Evolutionary conservation across 2,113 vertebrate genomes (phyloP).

Genomic region (Aepyceros melampus): DNA sequence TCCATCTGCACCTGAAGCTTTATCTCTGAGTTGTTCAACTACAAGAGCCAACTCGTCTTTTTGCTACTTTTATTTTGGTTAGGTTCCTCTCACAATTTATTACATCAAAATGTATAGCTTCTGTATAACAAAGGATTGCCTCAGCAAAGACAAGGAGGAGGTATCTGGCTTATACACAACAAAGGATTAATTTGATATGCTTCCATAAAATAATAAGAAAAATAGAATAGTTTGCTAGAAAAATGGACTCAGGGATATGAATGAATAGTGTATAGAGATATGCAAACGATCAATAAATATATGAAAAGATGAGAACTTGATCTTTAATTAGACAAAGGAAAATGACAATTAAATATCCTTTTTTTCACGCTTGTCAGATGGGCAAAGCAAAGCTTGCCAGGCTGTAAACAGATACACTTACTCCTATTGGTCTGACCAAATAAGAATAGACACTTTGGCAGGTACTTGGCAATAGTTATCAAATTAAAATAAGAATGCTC

Average conservation of each 20-base stretch:
- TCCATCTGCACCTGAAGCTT: background rate
- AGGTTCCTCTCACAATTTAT: background rate
- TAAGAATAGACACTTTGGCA: background rate
- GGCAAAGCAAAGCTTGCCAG: background rate
- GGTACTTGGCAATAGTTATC: background rate
- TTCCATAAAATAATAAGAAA: background rate
- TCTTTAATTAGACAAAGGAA: conserved; percentile 49
- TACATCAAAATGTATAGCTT: conserved; percentile 2
- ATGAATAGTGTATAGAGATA: background rate
- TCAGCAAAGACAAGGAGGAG: background rate
- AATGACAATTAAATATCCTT: conserved; percentile 4
- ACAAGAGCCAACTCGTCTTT: background rate
- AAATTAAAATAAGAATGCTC: background rate
- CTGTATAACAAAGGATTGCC: background rate
- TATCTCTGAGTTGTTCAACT: background rate
- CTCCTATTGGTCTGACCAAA: background rate
- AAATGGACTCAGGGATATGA: conserved; percentile 9
- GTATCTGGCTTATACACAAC: background rate
- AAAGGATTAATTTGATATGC: conserved; percentile 1
- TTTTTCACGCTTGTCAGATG: conserved; percentile 23
- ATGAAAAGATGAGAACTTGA: conserved; percentile 19
- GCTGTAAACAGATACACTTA: background rate
- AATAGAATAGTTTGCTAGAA: conserved; percentile 4
- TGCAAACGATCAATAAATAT: conserved; percentile 35
- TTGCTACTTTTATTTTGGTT: background rate